Evolutionary conservation across 2,113 vertebrate species (phyloP).

Genomic region (Uropsilus gracilis): DNA sequence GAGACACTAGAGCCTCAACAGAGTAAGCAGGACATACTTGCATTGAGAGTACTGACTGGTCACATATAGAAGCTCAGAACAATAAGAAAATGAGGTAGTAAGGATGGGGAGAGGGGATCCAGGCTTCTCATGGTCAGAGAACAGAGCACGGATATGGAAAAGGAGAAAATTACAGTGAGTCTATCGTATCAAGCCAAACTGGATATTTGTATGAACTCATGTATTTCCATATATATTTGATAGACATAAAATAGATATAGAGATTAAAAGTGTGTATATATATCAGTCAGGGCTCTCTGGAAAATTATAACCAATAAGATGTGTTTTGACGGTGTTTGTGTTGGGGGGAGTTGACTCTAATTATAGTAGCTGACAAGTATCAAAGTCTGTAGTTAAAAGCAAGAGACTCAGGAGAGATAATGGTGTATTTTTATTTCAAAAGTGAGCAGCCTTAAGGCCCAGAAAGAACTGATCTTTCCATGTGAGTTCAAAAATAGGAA

Average conservation of each 20-base stretch:
- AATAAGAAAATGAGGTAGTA: background rate
- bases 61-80: background rate
- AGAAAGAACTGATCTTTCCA: background rate
- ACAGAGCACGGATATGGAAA: background rate
- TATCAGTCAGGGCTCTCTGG: background rate
- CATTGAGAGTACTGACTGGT: too few species aligned
- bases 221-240: background rate
- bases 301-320: background rate
- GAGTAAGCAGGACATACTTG: fast-evolving
- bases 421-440: background rate
- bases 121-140: background rate
- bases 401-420: background rate
- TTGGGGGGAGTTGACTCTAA: background rate
- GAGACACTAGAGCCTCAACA: fast-evolving
- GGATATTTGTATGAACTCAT: background rate
- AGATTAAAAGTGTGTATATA: background rate
- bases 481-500: background rate
- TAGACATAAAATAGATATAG: background rate
- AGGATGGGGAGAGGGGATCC: too few species aligned
- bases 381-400: background rate
- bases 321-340: background rate
- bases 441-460: background rate
- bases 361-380: background rate
- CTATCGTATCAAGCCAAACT: background rate
- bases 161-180: background rate